Conservation (phyloP, 2,888 invertebrate genomes). For the Cheilosia vulpina region DNA sequence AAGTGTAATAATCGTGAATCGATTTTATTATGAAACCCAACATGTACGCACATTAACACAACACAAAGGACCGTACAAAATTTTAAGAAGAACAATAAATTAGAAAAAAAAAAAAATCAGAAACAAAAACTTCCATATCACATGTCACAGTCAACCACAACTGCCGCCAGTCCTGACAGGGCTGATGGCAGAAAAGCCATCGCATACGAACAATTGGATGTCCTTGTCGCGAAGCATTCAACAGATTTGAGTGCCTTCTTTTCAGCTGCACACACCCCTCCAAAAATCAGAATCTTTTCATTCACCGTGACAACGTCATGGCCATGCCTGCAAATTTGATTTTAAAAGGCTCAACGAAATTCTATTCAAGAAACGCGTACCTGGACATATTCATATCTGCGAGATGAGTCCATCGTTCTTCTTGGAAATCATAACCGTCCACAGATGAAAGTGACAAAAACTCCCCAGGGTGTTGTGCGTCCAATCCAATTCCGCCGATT, state of each 20-base stretch:
- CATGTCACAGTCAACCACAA: conserved; percentile 58
- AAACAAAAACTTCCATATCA: conserved; percentile 16
- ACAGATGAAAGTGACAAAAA: conserved; percentile 77
- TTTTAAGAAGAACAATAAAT: conserved; percentile 55
- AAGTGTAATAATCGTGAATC: conserved; percentile 12
- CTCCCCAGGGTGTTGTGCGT: conserved; percentile 56
- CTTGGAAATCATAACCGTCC: conserved; percentile 76
- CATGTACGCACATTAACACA: background rate
- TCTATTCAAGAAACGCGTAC: conserved; percentile 37
- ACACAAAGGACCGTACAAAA: background rate
- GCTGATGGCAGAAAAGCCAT: conserved; percentile 87
- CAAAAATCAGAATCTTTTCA: conserved; percentile 78
- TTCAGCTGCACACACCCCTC: conserved; percentile 77
- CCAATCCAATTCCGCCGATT: conserved; percentile 87
- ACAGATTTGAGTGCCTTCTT: conserved; percentile 86
- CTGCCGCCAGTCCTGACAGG: conserved; percentile 85
- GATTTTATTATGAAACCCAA: conserved; percentile 47
- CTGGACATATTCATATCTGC: conserved; percentile 77
- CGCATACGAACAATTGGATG: conserved; percentile 86
- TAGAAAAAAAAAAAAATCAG: background rate
- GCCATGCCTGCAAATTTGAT: conserved; percentile 76
- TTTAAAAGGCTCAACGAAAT: background rate
- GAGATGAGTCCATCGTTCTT: conserved; percentile 76
- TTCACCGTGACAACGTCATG: conserved; percentile 77
- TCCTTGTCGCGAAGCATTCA: conserved; percentile 87